These are phyloP conservation scores for Brachionichthys hirsutus DNA, from an alignment of 2,113 vertebrate species.

Conservation along the genomic window DNA sequence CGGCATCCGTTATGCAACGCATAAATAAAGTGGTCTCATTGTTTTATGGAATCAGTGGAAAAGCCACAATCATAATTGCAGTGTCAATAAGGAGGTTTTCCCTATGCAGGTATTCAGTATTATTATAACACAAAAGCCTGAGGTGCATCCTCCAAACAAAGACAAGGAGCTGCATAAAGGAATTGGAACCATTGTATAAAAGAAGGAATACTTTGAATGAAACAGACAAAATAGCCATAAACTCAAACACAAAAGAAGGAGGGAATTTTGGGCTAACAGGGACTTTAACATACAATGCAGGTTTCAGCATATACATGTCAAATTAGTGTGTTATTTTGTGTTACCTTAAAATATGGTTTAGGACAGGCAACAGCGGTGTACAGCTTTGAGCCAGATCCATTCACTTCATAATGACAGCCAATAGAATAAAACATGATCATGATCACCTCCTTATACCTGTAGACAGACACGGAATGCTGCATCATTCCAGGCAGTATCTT, in stretches of 20 bases:
- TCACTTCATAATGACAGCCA: too few species aligned
- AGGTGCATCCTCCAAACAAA: too few species aligned
- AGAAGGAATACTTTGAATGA: conserved; percentile 29
- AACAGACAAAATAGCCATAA: conserved; percentile 43
- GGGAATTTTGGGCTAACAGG: conserved; percentile 27
- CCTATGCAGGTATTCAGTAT: conserved; percentile 17
- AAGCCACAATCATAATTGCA: conserved; percentile 48
- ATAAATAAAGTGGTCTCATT: conserved; percentile 16
- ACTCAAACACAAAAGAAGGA: conserved; percentile 50
- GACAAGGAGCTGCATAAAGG: conserved; percentile 59
- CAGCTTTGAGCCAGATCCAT: too few species aligned
- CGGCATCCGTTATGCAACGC: not conserved
- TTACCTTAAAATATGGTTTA: too few species aligned
- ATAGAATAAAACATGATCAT: too few species aligned
- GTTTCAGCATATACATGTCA: conserved; percentile 38
- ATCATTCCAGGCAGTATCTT: too few species aligned
- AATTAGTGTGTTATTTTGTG: too few species aligned
- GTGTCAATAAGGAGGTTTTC: conserved; percentile 43
- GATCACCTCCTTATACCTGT: too few species aligned
- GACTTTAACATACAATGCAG: conserved; percentile 28
- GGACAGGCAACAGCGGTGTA: too few species aligned
- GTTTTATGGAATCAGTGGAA: conserved; percentile 19
- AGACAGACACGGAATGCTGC: too few species aligned
- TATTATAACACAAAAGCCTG: conserved; percentile 49
- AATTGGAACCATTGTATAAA: conserved; percentile 19